Evolutionary conservation across 1,140 invertebrate genomes (phyloP).

Genomic region (Octopus sinensis): DNA sequence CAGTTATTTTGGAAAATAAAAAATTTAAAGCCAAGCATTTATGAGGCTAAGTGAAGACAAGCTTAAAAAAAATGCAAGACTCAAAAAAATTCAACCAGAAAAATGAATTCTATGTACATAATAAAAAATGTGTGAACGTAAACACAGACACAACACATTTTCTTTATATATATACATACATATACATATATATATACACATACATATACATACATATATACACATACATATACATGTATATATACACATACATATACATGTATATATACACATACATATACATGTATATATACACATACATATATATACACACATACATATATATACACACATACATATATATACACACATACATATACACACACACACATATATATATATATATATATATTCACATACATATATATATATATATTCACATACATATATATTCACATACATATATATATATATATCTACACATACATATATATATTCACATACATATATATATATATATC

Average conservation of each 20-base stretch:
- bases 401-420: background rate
- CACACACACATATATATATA: background rate
- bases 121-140: background rate
- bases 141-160: background rate
- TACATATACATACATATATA: background rate
- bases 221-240: background rate
- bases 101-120: background rate
- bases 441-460: background rate
- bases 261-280: background rate
- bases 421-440: background rate
- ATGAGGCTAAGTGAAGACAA: too few relatives aligned
- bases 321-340: background rate
- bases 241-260: background rate
- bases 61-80: too few relatives aligned
- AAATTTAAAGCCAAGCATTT: too few relatives aligned
- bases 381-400: background rate
- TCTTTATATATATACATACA: background rate
- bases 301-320: background rate
- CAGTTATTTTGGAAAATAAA: too few relatives aligned
- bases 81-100: too few relatives aligned
- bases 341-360: too few relatives aligned
- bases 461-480: background rate
- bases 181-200: background rate
- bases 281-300: background rate
- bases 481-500: background rate